Percentiles rank a stretch among this genome's conserved stretches.
Conservation (phyloP, 2,797 vertebrate genomes). For the Phrynocephalus guinanensis region DNA sequence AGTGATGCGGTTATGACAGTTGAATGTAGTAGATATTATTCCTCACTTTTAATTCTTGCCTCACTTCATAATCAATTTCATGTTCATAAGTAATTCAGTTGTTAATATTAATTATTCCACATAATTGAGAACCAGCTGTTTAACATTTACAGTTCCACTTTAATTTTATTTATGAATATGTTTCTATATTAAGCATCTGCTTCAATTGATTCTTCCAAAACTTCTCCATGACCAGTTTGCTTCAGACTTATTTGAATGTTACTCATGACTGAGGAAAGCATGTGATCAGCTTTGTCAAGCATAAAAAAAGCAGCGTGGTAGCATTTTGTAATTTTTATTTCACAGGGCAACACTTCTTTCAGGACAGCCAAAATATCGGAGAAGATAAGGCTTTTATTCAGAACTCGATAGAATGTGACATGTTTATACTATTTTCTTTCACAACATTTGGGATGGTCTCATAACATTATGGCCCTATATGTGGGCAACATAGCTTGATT, state of each 20-base stretch:
- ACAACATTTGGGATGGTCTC: not conserved
- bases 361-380: not conserved
- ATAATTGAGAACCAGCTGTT: not conserved
- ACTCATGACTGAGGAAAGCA: not conserved
- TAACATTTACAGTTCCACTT: not conserved
- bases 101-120: too few species aligned
- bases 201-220: not conserved
- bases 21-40: not conserved
- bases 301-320: not conserved
- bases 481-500: not conserved
- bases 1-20: not conserved
- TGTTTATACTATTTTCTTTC: not conserved
- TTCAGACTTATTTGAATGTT: not conserved
- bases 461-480: not conserved
- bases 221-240: not conserved
- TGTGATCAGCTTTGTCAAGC: not conserved
- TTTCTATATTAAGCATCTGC: not conserved
- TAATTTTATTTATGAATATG: not conserved
- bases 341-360: not conserved
- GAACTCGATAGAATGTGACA: not conserved
- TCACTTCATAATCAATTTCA: not conserved
- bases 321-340: not conserved
- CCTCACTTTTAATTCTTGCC: too few species aligned
- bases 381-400: not conserved
- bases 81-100: not conserved